Percentiles rank a stretch among this genome's conserved stretches.
Conservation (phyloP, 64 coral and sea anemone genomes). For the Trachythela sp. region DNA sequence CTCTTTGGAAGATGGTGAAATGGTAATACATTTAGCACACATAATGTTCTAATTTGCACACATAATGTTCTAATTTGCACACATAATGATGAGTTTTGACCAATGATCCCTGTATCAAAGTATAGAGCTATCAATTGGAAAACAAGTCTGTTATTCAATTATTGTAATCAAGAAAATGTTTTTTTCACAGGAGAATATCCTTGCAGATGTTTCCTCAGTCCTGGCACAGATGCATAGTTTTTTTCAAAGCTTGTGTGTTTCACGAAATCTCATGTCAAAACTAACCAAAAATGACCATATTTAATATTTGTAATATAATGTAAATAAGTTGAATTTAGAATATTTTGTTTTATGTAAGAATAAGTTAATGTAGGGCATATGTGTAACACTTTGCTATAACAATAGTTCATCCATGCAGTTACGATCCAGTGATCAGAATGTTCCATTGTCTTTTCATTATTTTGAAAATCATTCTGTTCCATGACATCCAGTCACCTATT, state of each 20-base stretch:
- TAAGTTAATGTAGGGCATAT: too few relatives aligned
- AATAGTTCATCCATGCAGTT: too few relatives aligned
- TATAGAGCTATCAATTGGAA: too few relatives aligned
- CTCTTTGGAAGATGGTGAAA: slow-evolving; percentile 59
- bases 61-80: not conserved
- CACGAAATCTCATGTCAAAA: not conserved
- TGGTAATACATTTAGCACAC: slow-evolving; percentile 42
- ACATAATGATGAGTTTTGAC: too few relatives aligned
- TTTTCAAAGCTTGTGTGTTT: not conserved
- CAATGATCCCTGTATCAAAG: too few relatives aligned
- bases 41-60: not conserved
- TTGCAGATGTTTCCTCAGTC: not conserved
- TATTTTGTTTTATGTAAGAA: not conserved
- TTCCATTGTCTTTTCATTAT: too few relatives aligned
- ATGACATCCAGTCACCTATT: too few relatives aligned
- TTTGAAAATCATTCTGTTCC: too few relatives aligned
- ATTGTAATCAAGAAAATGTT: not conserved
- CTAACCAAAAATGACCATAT: not conserved
- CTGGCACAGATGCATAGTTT: not conserved
- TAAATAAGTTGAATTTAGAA: not conserved
- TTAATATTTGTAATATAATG: not conserved
- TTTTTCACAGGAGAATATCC: not conserved
- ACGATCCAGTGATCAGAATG: too few relatives aligned
- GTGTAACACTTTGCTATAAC: too few relatives aligned
- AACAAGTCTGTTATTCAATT: not conserved